These are phyloP conservation scores for Flexamia atlantica DNA, from an alignment of 2,888 invertebrate species.

Conservation along the genomic window DNA sequence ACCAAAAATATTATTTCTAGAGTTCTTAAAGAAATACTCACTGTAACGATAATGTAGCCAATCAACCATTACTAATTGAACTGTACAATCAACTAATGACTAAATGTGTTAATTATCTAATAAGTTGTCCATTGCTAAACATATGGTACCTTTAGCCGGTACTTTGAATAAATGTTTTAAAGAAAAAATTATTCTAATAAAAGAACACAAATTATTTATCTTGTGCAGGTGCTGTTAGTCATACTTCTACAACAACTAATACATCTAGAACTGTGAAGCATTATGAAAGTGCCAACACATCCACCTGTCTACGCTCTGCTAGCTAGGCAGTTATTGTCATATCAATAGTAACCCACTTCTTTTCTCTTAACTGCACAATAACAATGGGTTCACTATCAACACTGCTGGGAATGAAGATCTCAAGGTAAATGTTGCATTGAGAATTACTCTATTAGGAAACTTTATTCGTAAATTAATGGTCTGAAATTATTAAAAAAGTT, in stretches of 20 bases:
- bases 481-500: too few relatives aligned
- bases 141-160: too few relatives aligned
- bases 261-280: background rate
- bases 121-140: background rate
- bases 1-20: too few relatives aligned
- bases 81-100: background rate
- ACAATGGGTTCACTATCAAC: background rate
- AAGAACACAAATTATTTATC: background rate
- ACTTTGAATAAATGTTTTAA: too few relatives aligned
- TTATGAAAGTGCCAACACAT: slow-evolving; percentile 4
- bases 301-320: slow-evolving; percentile 23
- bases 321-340: slow-evolving; percentile 18
- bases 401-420: background rate
- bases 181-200: too few relatives aligned
- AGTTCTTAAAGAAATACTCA: background rate
- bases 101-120: background rate
- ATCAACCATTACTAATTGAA: slow-evolving; percentile 12
- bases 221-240: background rate
- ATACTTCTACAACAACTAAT: too few relatives aligned
- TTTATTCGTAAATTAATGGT: too few relatives aligned
- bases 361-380: background rate
- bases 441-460: too few relatives aligned
- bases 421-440: too few relatives aligned
- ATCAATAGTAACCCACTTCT: slow-evolving; percentile 19
- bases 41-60: slow-evolving; percentile 34